Evolutionary conservation across 2,797 vertebrate genomes (phyloP).

Genomic region (Cygnus olor): DNA sequence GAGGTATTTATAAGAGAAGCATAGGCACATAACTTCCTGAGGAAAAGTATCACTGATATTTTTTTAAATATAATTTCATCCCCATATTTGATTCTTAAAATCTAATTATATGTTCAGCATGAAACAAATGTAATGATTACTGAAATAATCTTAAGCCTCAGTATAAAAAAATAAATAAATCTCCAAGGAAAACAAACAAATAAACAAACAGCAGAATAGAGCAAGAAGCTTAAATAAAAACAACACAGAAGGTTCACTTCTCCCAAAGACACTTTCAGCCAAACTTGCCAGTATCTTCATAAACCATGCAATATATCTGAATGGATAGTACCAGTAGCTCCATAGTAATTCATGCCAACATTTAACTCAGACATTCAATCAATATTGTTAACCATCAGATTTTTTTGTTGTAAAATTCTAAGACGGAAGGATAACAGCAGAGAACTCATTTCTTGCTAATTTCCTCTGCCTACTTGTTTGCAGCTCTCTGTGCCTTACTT

Average conservation of each 20-base stretch:
- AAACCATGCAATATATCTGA: neutral
- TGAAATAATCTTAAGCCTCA: neutral
- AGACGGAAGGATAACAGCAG: neutral
- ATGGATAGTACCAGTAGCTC: neutral
- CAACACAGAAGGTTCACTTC: neutral
- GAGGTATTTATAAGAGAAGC: neutral
- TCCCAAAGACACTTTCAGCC: neutral
- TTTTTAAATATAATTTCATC: neutral
- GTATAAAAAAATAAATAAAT: neutral
- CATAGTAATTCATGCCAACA: neutral
- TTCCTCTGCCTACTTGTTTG: neutral
- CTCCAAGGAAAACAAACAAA: too few species aligned
- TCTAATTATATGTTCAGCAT: neutral
- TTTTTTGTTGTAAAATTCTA: neutral
- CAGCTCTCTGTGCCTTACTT: neutral
- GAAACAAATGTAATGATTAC: neutral
- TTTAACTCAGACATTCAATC: neutral
- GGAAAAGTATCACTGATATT: neutral
- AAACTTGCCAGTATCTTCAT: neutral
- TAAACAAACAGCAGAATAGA: neutral
- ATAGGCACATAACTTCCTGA: neutral
- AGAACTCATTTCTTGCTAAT: neutral
- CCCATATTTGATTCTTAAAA: neutral
- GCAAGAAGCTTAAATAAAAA: neutral
- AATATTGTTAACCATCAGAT: neutral